Base-by-base conservation (phyloP, 2,113 vertebrate genomes). In the Pimephales promelas region DNA sequence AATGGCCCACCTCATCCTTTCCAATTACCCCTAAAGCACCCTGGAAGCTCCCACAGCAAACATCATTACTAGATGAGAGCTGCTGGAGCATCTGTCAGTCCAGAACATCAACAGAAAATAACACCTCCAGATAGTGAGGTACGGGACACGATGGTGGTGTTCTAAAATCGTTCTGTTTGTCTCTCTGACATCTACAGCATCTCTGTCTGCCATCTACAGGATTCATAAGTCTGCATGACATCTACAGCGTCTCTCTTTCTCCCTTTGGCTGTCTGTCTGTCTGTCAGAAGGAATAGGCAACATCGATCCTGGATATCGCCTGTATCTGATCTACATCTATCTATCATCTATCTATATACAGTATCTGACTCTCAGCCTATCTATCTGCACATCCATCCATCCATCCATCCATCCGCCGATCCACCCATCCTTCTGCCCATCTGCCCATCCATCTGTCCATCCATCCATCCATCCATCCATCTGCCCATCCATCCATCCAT, bases 1-100 rank as follows among this genome's bases (percentile, higher is more conserved):
- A 81, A 81, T 9, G 49, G 31, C 64, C 45, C 62, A 49, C 78
- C 43, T 52, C 78, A 80, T 80, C 81, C 70, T 16, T 64, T 52
- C 57, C 72, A 76, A 76, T 76, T 83, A 83, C 54, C 26, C 56
- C 70, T 74, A 57, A 82, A 57, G 56, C 68, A 74, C 81, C 66
- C 70, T 59, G 10, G 70, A 71, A 61, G 57, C 71, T 74, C 81
- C 70, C 81, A 75, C 57, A 62, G 82, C 57, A 74, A 77, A 73
- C 45, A 56, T 75, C 45, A 76, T 62, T 62, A 66, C 40, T 36
- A 64, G 74, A 36, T n/a, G 47, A 66, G 72, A 83, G 36, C 20
- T 28, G 31, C 14, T 66, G 43, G 31, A 66, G 70, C 54, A 83
- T 45, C 49, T 82, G 81, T 56, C 54, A 49, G 52, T 83, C 68